Evolutionary conservation across 2,113 vertebrate genomes (phyloP), one percentile per base, ranked within the genome.

Genomic region (Ictalurus furcatus): DNA sequence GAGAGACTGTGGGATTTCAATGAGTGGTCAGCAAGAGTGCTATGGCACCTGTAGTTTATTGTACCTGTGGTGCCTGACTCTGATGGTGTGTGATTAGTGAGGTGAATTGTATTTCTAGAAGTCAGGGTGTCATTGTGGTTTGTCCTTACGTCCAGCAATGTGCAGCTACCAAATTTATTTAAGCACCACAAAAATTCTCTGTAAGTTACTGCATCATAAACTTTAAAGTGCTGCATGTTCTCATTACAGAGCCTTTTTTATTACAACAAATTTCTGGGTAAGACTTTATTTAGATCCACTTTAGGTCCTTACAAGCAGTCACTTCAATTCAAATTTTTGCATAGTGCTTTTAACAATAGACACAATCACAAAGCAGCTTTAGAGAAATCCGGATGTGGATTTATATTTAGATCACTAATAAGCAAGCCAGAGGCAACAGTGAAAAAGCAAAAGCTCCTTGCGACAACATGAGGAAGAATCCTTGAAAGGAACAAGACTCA

Each of bases 371-470:
- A 37, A 61, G 12, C 21, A 61, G 52, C 28, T 56, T 81, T 81
- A 6, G 44, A 52, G 40, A 52, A 56, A 58, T 56, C 28, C 3
- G 30, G 19, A 61, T 61, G 30, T 40, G 56, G 19, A 61, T 61
- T 13, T 83, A 83, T 61, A 61, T 61, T 83, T 61, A 83, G 56
- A 83, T 83, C 58, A 14, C 30, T 59, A 83, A 83, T 83, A 58
- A 83, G 30, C 30, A 40, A 83, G 34, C 56, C 58, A 61, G 30
- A 83, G 78, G 58, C 81, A 25, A 83, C 11, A 25, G 21, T 61
- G 21, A 40, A 61, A 81, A 83, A 83, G 79, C n/a, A 37, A 59
- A 83, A 37, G 56, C 21, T 63, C 30, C 30, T 11, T 61, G 30
- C 11, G 1, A 61, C 30, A 61, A 40, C 58, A 63, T 13, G 19